Evolutionary conservation across 1,140 invertebrate species (phyloP).

Genomic region (Neodiprion fabricii): DNA sequence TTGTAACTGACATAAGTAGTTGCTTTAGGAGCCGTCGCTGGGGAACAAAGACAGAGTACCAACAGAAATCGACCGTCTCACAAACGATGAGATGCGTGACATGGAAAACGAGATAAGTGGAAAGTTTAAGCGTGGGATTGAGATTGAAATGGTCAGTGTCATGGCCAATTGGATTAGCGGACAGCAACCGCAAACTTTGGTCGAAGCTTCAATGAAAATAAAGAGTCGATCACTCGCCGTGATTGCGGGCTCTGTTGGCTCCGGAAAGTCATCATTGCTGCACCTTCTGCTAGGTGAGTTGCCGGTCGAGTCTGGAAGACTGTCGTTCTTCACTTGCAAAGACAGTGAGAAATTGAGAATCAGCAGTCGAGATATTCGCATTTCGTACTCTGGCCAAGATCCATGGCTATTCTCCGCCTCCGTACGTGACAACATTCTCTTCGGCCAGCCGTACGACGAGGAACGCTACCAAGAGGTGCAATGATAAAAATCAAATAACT

Average conservation of each 20-base stretch:
- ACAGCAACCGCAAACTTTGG: conserved; percentile 58
- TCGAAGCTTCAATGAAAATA: conserved; percentile 69
- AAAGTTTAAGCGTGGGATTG: not conserved
- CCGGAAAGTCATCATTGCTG: conserved; percentile 80
- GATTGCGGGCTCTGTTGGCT: conserved; percentile 79
- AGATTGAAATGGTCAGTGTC: conserved; percentile 29
- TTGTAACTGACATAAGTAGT: too few species aligned
- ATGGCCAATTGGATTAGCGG: conserved; percentile 54
- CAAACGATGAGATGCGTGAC: too few species aligned
- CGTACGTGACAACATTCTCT: conserved; percentile 81
- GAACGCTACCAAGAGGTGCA: conserved; percentile 71
- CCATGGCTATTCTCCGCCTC: conserved; percentile 78
- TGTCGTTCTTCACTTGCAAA: conserved; percentile 43
- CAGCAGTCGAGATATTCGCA: conserved; percentile 59
- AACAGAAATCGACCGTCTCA: too few species aligned
- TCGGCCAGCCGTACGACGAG: conserved; percentile 74
- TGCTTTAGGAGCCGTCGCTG: too few species aligned
- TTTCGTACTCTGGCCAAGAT: conserved; percentile 80
- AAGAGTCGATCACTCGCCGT: conserved; percentile 73
- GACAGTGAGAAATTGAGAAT: conserved; percentile 22
- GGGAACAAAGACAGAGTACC: too few species aligned
- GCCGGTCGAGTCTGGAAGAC: conserved; percentile 66
- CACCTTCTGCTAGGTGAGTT: conserved; percentile 77
- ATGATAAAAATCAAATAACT: too few species aligned
- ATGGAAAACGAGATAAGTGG: too few species aligned